phyloP scores from a whole-genome alignment of 2,888 invertebrate genomes.

The Apoderus coryli region DNA sequence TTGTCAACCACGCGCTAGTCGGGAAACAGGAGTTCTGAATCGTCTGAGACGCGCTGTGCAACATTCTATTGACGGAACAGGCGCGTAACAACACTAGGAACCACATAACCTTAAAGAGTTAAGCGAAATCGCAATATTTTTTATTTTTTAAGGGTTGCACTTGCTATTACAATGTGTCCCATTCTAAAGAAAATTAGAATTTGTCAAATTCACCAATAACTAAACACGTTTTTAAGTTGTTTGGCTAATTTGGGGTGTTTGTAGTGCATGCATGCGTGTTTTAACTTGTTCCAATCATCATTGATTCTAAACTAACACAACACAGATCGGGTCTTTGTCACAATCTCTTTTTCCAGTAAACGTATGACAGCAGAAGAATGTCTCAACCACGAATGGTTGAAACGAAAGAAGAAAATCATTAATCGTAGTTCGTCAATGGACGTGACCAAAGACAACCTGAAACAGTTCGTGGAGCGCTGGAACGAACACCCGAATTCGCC shows the following conservation, averaged over 20 bases:
- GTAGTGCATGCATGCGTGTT: neutral
- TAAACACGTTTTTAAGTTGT: too few species aligned
- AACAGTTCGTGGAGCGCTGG: slow-evolving; percentile 77
- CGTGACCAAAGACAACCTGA: slow-evolving; percentile 69
- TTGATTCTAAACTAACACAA: slow-evolving; percentile 2
- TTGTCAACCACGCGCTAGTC: too few species aligned
- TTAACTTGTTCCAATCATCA: neutral
- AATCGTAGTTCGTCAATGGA: slow-evolving; percentile 37
- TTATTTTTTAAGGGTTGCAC: too few species aligned
- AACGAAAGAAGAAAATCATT: slow-evolving; percentile 35
- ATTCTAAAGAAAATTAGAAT: too few species aligned
- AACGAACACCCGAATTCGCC: slow-evolving; percentile 80
- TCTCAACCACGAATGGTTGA: slow-evolving; percentile 77
- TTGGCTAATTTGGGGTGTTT: neutral
- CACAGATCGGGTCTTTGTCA: slow-evolving; percentile 30
- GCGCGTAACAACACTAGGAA: too few species aligned
- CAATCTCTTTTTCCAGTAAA: slow-evolving; percentile 43
- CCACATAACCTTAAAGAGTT: too few species aligned
- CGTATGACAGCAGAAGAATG: slow-evolving; percentile 74
- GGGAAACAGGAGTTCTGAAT: too few species aligned
- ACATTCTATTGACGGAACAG: too few species aligned
- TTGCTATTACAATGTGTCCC: too few species aligned
- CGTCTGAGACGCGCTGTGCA: too few species aligned
- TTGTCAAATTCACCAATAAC: too few species aligned
- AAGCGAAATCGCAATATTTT: too few species aligned